Conservation (phyloP, 1,140 invertebrate genomes). For the Drosophila busckii region DNA sequence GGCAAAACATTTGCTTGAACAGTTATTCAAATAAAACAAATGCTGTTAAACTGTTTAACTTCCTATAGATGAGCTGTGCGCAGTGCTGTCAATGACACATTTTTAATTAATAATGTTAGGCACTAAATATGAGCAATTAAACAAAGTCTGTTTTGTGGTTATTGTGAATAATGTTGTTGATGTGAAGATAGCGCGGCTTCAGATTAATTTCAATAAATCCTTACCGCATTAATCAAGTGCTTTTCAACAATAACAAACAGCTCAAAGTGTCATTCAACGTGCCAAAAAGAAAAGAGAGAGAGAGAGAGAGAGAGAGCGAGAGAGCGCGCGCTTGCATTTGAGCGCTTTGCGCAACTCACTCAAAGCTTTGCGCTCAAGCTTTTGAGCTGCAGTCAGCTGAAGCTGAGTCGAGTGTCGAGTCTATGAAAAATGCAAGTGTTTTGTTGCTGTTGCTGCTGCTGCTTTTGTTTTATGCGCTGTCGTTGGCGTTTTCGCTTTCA, state of each 20-base stretch:
- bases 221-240: conserved; percentile 64
- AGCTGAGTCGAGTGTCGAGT: conserved; percentile 25
- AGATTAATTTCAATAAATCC: conserved; percentile 60
- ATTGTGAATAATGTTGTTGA: conserved; percentile 13
- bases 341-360: conserved; percentile 3
- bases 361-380: conserved; percentile 34
- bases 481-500: conserved; percentile 54
- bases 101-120: conserved; percentile 35
- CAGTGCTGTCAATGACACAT: conserved; percentile 56
- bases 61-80: conserved; percentile 48
- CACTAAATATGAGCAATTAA: conserved; percentile 42
- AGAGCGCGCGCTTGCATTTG: not conserved
- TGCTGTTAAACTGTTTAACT: conserved; percentile 12
- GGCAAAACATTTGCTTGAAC: too few relatives aligned
- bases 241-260: conserved; percentile 30
- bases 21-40: conserved; percentile 1
- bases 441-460: not conserved
- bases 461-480: conserved; percentile 4
- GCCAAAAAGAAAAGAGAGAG: not conserved
- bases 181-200: conserved; percentile 36
- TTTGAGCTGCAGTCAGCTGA: too few relatives aligned
- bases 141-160: conserved; percentile 46
- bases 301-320: not conserved
- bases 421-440: conserved; percentile 69
- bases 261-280: conserved; percentile 64